Conservation (phyloP, 2,888 invertebrate species). For the Epinotia ramella region DNA sequence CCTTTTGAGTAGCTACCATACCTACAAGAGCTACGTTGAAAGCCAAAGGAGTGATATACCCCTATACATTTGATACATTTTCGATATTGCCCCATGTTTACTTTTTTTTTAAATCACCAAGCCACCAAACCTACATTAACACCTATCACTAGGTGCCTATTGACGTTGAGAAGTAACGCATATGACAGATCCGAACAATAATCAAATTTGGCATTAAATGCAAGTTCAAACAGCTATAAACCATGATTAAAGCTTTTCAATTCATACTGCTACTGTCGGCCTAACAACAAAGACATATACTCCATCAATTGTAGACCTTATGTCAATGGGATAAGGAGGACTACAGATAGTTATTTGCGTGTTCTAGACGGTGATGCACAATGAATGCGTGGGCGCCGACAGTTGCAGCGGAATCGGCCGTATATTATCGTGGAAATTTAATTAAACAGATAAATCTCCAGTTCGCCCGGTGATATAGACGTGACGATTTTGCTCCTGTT, state of each 20-base stretch:
- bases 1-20: too few species aligned
- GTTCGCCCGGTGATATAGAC: constrained; percentile 1
- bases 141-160: too few species aligned
- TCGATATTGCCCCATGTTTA: too few species aligned
- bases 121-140: too few species aligned
- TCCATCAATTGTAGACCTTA: neutral
- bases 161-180: too few species aligned
- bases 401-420: neutral
- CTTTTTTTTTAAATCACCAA: too few species aligned
- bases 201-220: neutral
- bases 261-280: neutral
- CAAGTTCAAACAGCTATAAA: neutral
- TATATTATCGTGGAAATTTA: constrained; percentile 22
- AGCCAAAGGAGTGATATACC: too few species aligned
- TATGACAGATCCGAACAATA: too few species aligned
- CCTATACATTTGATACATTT: too few species aligned
- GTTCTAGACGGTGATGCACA: neutral
- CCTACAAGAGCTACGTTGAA: too few species aligned
- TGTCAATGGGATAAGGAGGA: neutral
- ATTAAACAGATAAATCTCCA: constrained; percentile 24
- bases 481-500: constrained; percentile 8
- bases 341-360: neutral
- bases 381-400: neutral
- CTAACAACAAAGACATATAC: neutral
- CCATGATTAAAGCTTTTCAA: neutral